phyloP scores from a whole-genome alignment of 2,888 invertebrate genomes.

The Lochmaea capreae region DNA sequence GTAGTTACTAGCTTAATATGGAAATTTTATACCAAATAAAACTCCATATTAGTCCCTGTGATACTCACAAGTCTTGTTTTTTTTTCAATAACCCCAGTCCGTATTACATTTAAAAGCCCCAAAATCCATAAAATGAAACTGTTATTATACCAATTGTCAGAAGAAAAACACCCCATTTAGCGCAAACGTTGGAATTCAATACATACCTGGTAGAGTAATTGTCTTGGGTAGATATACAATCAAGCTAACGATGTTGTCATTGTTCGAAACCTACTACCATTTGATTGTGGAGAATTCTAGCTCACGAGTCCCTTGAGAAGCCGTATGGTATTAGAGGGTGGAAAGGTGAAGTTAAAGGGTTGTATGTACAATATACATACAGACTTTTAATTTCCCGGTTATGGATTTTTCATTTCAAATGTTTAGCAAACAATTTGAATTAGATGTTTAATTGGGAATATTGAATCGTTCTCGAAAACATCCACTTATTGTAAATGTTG shows the following conservation, averaged over 20 bases:
- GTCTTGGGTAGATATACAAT: constrained; percentile 34
- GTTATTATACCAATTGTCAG: constrained; percentile 19
- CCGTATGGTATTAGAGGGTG: constrained; percentile 22
- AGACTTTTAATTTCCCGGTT: background rate
- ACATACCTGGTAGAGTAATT: constrained; percentile 28
- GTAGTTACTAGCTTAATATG: too few species aligned
- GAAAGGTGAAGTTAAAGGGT: constrained; percentile 16
- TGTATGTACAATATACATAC: constrained; percentile 20
- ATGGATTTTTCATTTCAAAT: background rate
- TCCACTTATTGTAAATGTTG: too few species aligned
- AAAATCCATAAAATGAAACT: constrained; percentile 14
- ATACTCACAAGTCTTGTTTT: background rate
- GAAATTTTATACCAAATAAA: background rate
- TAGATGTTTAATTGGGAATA: too few species aligned
- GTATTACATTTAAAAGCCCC: background rate
- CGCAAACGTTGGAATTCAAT: constrained; percentile 27
- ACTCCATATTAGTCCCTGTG: background rate
- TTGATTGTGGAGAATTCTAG: constrained; percentile 27
- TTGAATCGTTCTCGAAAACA: too few species aligned
- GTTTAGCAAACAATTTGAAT: too few species aligned
- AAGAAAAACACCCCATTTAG: constrained; percentile 13
- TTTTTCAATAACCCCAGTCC: background rate
- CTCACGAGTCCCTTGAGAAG: constrained; percentile 24
- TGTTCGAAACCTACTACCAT: constrained; percentile 30
- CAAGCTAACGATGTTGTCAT: constrained; percentile 37